A percentile compares a stretch with the other conserved stretches of the same genome.
Conservation (phyloP, 2,113 vertebrate species). For the Micronycteris hirsuta region DNA sequence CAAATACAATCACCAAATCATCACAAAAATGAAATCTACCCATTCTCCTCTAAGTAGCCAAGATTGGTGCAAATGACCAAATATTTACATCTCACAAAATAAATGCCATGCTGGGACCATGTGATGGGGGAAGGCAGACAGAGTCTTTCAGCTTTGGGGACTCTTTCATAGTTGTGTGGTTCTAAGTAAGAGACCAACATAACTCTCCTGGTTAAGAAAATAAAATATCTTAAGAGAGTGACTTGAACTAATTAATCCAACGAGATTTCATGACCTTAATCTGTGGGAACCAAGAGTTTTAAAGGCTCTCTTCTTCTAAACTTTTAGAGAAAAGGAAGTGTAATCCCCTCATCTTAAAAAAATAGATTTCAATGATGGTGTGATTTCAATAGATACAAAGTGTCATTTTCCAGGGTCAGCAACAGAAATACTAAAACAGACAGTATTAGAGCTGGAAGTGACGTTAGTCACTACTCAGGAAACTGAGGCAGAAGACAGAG, state of each 20-base stretch:
- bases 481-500: conserved; percentile 18
- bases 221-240: not conserved
- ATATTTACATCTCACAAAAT: not conserved
- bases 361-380: not conserved
- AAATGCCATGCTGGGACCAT: not conserved
- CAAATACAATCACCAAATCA: not conserved
- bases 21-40: conserved; percentile 28
- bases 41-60: not conserved
- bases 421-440: not conserved
- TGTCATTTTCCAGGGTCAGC: conserved; percentile 18
- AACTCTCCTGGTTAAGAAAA: not conserved
- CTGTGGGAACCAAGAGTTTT: not conserved
- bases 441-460: not conserved
- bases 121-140: not conserved
- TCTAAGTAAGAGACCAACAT: not conserved
- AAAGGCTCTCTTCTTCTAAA: conserved; percentile 18
- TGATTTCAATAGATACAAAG: conserved; percentile 13
- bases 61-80: not conserved
- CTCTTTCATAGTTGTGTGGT: not conserved
- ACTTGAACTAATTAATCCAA: not conserved
- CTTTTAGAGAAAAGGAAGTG: not conserved
- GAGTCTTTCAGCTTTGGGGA: not conserved
- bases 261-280: not conserved
- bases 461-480: not conserved
- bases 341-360: not conserved